phyloP scores from a whole-genome alignment of 2,797 vertebrate species.

The Phataginus tetradactyla region DNA sequence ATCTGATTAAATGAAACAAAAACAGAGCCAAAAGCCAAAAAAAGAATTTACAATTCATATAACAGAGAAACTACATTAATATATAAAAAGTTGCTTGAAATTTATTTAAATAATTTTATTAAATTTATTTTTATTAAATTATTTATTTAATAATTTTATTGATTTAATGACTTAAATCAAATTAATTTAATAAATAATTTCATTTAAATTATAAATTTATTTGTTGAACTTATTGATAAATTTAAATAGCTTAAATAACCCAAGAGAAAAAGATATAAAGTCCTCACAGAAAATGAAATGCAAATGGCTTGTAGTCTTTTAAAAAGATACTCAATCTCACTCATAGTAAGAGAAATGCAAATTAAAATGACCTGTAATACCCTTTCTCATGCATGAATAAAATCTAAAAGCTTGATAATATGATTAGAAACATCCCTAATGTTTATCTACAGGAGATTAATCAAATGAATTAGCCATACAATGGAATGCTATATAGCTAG shows the following conservation, averaged over 20 bases:
- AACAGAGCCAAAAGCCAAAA: neutral
- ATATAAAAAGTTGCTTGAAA: neutral
- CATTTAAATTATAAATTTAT: too few relatives aligned
- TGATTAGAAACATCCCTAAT: neutral
- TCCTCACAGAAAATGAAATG: neutral
- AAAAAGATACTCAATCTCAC: neutral
- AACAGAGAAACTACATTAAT: neutral
- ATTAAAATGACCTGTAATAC: neutral
- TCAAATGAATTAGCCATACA: neutral
- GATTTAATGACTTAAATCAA: too few relatives aligned
- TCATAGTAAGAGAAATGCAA: neutral
- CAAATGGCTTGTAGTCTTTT: neutral
- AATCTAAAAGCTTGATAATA: neutral
- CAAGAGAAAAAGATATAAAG: neutral
- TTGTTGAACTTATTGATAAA: too few relatives aligned
- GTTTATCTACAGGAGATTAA: neutral
- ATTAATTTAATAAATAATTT: too few relatives aligned
- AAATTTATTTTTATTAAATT: too few relatives aligned
- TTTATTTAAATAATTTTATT: constrained; percentile 2
- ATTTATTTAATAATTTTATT: too few relatives aligned
- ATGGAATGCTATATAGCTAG: neutral
- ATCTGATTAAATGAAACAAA: constrained; percentile 24
- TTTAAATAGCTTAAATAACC: neutral
- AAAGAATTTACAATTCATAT: neutral
- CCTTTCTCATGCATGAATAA: neutral